phyloP scores from a whole-genome alignment of 2,797 vertebrate genomes.

The Rousettus madagascariensis region DNA sequence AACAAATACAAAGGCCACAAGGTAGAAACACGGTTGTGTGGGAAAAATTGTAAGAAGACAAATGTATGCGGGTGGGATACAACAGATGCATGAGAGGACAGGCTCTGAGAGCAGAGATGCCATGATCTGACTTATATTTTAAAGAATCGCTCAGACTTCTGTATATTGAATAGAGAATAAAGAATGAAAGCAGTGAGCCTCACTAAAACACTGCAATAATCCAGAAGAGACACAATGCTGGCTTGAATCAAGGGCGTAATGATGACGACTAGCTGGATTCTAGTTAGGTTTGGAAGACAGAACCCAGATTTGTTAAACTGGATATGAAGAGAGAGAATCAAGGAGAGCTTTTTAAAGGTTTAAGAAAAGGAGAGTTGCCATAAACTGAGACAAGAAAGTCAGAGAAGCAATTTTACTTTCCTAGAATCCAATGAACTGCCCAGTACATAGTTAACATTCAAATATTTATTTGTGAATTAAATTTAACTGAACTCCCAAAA shows the following conservation, averaged over 20 bases:
- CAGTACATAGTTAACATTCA: background rate
- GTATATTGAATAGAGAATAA: background rate
- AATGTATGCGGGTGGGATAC: background rate
- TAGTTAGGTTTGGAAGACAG: background rate
- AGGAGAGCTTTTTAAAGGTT: background rate
- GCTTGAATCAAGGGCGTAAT: background rate
- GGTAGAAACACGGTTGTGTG: background rate
- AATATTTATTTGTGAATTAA: constrained; percentile 41
- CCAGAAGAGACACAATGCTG: background rate
- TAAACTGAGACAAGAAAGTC: background rate
- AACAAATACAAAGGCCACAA: background rate
- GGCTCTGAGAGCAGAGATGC: background rate
- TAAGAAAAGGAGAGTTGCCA: background rate
- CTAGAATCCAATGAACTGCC: constrained; percentile 7
- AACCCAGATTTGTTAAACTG: background rate
- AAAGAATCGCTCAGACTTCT: background rate
- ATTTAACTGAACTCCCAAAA: constrained; percentile 35
- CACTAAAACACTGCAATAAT: background rate
- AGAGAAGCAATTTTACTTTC: constrained; percentile 20
- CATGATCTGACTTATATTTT: background rate
- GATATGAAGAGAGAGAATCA: background rate
- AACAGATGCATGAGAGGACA: background rate
- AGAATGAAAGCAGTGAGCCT: background rate
- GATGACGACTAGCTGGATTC: background rate
- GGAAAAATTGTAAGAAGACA: background rate